These are phyloP conservation scores for Gavialis gangeticus DNA, from an alignment of 2,113 vertebrate genomes.

Conservation along the genomic window DNA sequence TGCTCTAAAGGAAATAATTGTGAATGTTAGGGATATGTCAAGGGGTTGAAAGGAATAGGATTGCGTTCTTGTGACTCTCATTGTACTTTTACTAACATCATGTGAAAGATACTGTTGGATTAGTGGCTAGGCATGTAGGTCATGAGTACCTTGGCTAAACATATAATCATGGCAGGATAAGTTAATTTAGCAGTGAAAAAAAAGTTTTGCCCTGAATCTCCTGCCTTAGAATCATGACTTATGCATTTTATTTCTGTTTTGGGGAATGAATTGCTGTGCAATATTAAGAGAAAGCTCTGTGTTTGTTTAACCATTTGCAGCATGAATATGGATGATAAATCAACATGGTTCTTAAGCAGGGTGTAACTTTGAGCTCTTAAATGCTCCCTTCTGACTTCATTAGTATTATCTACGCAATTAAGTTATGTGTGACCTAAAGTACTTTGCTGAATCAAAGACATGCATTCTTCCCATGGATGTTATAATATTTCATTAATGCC, in stretches of 20 bases:
- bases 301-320: neutral
- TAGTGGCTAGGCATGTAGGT: neutral
- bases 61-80: neutral
- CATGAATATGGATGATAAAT: neutral
- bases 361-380: neutral
- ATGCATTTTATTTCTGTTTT: neutral
- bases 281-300: fast-evolving
- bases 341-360: neutral
- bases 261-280: neutral
- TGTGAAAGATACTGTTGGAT: neutral
- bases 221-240: neutral
- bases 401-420: neutral
- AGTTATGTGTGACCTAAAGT: neutral
- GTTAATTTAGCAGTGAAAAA: neutral
- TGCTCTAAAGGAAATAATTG: neutral
- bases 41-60: neutral
- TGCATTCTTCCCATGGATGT: neutral
- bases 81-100: neutral
- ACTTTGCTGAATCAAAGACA: neutral
- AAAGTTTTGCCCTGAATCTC: neutral
- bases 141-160: neutral
- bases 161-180: too few relatives aligned
- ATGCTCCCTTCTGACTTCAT: neutral
- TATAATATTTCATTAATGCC: neutral
- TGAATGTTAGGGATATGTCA: neutral